Percentiles rank a stretch among this genome's conserved stretches.
Conservation (phyloP, 2,888 invertebrate genomes). For the Dioctria rufipes region DNA sequence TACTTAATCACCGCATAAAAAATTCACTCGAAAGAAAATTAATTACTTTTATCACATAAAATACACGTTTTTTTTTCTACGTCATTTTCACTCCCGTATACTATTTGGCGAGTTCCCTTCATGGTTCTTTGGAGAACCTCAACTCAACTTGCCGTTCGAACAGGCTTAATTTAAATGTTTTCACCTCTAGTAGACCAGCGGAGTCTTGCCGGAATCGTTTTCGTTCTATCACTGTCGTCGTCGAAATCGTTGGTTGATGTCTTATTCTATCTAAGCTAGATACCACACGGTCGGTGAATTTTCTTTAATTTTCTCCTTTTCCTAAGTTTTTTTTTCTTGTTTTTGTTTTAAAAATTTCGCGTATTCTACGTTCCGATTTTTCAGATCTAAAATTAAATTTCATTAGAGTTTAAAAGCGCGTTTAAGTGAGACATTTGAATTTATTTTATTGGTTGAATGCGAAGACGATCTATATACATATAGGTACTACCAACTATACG, state of each 20-base stretch:
- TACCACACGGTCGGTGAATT: constrained; percentile 26
- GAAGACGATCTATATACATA: background rate
- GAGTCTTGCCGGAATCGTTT: constrained; percentile 60
- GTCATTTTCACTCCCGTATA: constrained; percentile 15
- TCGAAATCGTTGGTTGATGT: constrained; percentile 37
- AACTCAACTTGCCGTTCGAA: constrained; percentile 57
- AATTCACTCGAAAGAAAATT: background rate
- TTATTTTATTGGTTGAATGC: constrained; percentile 11
- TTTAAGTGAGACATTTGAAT: constrained; percentile 18
- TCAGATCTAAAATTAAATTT: constrained; percentile 43
- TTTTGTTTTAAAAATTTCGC: constrained; percentile 44
- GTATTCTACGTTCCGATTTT: constrained; percentile 48
- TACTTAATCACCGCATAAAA: constrained; percentile 25
- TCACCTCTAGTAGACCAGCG: constrained; percentile 50
- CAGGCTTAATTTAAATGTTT: constrained; percentile 58
- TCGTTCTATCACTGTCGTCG: constrained; percentile 61
- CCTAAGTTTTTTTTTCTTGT: constrained; percentile 23
- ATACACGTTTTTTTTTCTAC: constrained; percentile 20
- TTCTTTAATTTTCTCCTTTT: constrained; percentile 47
- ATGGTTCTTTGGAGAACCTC: constrained; percentile 46
- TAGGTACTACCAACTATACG: background rate
- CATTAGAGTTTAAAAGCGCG: constrained; percentile 10
- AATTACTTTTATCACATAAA: background rate
- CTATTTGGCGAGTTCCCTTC: constrained; percentile 21
- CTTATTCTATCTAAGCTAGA: constrained; percentile 24